These are phyloP conservation scores for Gallinago undulata DNA, from an alignment of 2,113 vertebrate species.

Conservation along the genomic window DNA sequence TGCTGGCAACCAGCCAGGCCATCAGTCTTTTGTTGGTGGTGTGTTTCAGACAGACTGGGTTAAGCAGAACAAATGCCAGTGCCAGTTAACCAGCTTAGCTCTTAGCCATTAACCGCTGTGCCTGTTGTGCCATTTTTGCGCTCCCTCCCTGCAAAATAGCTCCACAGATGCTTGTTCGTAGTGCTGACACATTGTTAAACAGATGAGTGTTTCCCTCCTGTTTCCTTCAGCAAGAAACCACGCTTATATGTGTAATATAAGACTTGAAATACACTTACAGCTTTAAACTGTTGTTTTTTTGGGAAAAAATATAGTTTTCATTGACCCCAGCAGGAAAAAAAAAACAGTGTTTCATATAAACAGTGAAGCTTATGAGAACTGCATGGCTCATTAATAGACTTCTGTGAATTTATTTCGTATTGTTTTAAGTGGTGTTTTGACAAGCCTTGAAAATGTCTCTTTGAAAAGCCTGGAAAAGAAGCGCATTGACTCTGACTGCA, in stretches of 20 bases:
- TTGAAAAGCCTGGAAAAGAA: not conserved
- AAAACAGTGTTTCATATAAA: not conserved
- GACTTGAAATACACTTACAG: not conserved
- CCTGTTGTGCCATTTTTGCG: constrained; percentile 31
- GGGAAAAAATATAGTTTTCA: constrained; percentile 25
- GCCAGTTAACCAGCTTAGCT: not conserved
- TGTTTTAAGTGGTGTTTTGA: not conserved
- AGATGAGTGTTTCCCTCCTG: constrained; percentile 66
- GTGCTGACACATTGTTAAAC: not conserved
- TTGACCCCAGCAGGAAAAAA: not conserved
- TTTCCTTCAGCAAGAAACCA: constrained; percentile 66
- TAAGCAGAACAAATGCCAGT: constrained; percentile 26
- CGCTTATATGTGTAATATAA: not conserved
- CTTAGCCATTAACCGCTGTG: constrained; percentile 32
- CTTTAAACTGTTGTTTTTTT: not conserved
- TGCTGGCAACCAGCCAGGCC: constrained; percentile 1
- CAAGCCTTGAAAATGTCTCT: not conserved
- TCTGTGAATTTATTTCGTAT: not conserved
- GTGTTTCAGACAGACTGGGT: not conserved
- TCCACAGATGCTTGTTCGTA: not conserved
- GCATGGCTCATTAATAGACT: not conserved
- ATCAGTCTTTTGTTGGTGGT: not conserved
- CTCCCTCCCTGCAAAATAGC: not conserved
- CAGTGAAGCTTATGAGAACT: not conserved
- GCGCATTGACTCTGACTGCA: not conserved